These are phyloP conservation scores for Dynastes grantii DNA, from an alignment of 2,888 invertebrate species.

Conservation along the genomic window DNA sequence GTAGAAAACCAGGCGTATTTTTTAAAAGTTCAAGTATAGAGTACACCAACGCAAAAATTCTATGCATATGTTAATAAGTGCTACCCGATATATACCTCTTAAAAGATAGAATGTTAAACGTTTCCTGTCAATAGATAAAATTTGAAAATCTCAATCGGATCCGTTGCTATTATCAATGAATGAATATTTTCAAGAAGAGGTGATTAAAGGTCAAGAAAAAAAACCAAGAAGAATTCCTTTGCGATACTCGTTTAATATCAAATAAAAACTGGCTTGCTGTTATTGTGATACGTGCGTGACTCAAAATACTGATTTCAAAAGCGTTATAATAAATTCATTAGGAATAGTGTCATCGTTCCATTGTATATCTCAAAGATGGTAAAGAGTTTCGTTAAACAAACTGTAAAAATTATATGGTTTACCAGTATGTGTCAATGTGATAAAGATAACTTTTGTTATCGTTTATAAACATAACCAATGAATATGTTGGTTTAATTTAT, in stretches of 20 bases:
- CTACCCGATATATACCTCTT: too few relatives aligned
- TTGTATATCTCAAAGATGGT: background rate
- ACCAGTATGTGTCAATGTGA: too few relatives aligned
- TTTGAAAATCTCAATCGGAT: too few relatives aligned
- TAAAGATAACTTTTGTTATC: too few relatives aligned
- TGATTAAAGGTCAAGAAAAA: conserved; percentile 23
- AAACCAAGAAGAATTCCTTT: background rate
- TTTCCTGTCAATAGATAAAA: background rate
- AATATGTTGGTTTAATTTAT: too few relatives aligned
- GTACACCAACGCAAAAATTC: too few relatives aligned
- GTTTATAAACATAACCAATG: too few relatives aligned
- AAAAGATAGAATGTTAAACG: background rate
- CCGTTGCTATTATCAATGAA: background rate
- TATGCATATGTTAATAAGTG: too few relatives aligned
- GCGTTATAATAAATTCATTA: conserved; percentile 23
- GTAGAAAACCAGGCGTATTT: too few relatives aligned
- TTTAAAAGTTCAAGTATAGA: too few relatives aligned
- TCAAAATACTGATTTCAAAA: background rate
- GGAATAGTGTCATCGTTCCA: conserved; percentile 23
- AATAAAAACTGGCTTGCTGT: too few relatives aligned
- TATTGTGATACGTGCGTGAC: background rate
- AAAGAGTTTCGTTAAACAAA: background rate
- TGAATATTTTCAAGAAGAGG: background rate
- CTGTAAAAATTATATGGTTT: too few relatives aligned
- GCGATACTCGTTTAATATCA: background rate